Evolutionary conservation across 2,888 invertebrate genomes (phyloP).

Genomic region (Chrysotoxum bicinctum): DNA sequence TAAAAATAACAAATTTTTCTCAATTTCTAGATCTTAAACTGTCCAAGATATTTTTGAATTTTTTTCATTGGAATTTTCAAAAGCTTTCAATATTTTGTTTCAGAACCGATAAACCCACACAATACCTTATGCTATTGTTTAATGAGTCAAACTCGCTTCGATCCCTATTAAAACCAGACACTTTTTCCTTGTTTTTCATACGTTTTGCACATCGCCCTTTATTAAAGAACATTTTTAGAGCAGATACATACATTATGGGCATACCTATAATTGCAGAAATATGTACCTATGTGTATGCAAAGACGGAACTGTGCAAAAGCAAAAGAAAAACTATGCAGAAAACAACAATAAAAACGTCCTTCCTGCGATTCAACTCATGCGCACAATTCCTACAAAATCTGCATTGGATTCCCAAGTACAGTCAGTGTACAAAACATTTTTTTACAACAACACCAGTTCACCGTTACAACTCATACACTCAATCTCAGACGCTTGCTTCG

Average conservation of each 20-base stretch:
- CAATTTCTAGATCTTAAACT: no score
- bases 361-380: conserved; percentile 63
- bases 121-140: conserved; percentile 53
- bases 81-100: not conserved
- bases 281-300: not conserved
- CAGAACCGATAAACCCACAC: conserved; percentile 20
- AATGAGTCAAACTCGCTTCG: conserved; percentile 12
- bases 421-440: conserved; percentile 21
- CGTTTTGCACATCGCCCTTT: conserved; percentile 8
- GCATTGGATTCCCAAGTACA: conserved; percentile 50
- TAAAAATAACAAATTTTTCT: no score
- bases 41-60: no score
- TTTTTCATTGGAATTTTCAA: no score
- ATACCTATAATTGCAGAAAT: not conserved
- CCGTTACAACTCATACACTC: not conserved
- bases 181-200: not conserved
- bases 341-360: conserved; percentile 60
- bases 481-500: conserved; percentile 14
- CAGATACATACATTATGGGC: not conserved
- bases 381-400: conserved; percentile 53
- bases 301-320: not conserved
- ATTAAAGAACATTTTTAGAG: conserved; percentile 22
- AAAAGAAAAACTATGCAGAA: conserved; percentile 26
- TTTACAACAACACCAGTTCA: conserved; percentile 10
- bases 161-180: conserved; percentile 10